phyloP scores from a whole-genome alignment of 2,113 vertebrate species.

The Peromyscus polionotus region DNA sequence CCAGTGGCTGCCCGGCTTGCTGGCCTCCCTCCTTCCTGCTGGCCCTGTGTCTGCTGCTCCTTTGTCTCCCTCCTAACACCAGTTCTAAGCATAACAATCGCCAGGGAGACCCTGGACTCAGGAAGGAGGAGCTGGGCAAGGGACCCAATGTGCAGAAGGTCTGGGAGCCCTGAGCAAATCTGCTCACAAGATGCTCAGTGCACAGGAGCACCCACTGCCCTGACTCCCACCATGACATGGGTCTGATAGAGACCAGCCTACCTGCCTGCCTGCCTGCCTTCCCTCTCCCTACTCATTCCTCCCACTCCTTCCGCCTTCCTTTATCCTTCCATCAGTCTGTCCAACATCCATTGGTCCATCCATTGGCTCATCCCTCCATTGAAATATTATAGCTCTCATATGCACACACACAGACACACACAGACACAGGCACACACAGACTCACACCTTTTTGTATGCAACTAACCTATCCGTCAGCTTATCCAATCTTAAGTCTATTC shows the following conservation, averaged over 20 bases:
- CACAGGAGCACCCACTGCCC: background rate
- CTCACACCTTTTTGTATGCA: background rate
- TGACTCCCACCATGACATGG: background rate
- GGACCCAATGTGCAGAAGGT: background rate
- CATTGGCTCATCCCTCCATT: too few species aligned
- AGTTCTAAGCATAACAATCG: background rate
- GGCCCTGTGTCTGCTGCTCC: slow-evolving; percentile 5
- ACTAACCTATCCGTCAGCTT: background rate
- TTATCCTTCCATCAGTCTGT: background rate
- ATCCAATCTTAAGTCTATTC: background rate
- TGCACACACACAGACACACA: background rate
- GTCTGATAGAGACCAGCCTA: background rate
- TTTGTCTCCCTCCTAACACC: slow-evolving; percentile 60
- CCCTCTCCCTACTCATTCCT: background rate
- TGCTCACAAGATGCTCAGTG: background rate
- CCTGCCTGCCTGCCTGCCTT: fast-evolving
- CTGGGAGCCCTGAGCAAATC: background rate
- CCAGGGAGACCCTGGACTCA: background rate
- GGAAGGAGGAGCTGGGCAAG: slow-evolving; percentile 8
- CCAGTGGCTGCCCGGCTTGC: slow-evolving; percentile 36
- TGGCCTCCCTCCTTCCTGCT: background rate
- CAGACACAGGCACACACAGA: background rate
- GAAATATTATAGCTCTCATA: background rate
- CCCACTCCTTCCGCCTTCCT: too few species aligned
- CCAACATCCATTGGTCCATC: background rate